Base-by-base conservation (phyloP, 2,113 vertebrate genomes). In the Thomomys bottae region DNA sequence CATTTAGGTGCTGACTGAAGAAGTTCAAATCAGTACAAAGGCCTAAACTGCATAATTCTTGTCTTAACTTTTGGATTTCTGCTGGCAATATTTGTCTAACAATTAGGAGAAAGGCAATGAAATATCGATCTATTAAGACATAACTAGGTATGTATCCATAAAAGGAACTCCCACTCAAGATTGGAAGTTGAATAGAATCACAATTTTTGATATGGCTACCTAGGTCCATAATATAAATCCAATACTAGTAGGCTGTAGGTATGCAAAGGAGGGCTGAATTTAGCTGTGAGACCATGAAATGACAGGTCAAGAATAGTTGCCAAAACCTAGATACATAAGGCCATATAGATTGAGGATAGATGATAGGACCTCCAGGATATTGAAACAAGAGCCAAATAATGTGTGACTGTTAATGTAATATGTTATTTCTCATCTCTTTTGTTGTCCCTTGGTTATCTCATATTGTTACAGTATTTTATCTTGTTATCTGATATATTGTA, bases 1-100 rank as follows among this genome's bases (percentile, higher is more conserved):
- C 36, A 77, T 68, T 15, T 84, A 30, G 68, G 63, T n/a, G 45
- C 6, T 84, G 45, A 11, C 63, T 42, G 57, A 91, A 91, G 78
- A 93, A 94, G 73, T 89, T 77, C 84, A 91, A 91, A 93, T 79
- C 73, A 95, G 89, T 71, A 80, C 73, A 91, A 83, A 70, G 66
- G 54, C 72, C 59, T 92, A 89, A 94, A 94, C 18, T 84, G 38
- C 23, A 73, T 72, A n/a, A 92, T 85, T 26, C 70, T 85, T 88
- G 61, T 26, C 49, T 42, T 59, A 87, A 30, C 67, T 18, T 32
- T 71, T 10, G 26, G 28, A 34, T 26, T 23, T 11, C 36, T 59
- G 67, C 57, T 40, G 57, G 34, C 26, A 20, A 84, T 54, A 73
- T 66, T 66, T 63, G 20, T 64, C 84, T 17, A 54, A 54, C n/a